Conservation (phyloP, 2,888 invertebrate genomes). For the Pristionchus exspectatus region DNA sequence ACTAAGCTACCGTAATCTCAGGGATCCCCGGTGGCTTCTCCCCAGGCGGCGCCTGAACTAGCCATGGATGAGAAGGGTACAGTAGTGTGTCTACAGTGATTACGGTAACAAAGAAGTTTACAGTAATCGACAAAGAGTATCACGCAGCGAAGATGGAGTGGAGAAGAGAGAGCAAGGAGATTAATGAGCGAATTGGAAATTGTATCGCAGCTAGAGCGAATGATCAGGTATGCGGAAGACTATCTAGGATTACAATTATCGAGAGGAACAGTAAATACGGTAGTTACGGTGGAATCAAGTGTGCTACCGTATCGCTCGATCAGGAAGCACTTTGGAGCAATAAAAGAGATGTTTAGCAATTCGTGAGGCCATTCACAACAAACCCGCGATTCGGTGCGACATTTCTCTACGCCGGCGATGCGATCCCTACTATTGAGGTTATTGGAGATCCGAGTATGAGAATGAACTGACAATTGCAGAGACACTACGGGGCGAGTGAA, state of each 20-base stretch:
- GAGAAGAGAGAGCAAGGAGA: slow-evolving; percentile 37
- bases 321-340: too few species aligned
- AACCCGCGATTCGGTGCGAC: neutral
- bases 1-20: neutral
- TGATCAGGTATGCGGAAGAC: neutral
- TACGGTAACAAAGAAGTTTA: neutral
- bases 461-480: neutral
- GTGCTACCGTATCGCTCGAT: too few species aligned
- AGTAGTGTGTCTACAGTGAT: neutral
- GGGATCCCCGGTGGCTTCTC: neutral
- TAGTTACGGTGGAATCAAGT: too few species aligned
- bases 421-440: neutral
- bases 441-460: neutral
- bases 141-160: neutral
- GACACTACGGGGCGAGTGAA: neutral
- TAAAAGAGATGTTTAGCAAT: neutral
- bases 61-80: slow-evolving; percentile 24
- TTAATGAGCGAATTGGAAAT: slow-evolving; percentile 15
- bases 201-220: slow-evolving; percentile 10
- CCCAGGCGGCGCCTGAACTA: neutral
- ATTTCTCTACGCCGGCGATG: slow-evolving; percentile 11
- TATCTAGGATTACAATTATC: neutral
- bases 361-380: slow-evolving; percentile 28
- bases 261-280: too few species aligned
- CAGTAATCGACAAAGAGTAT: slow-evolving; percentile 29